phyloP scores from a whole-genome alignment of 1,140 invertebrate genomes.

The Oncopeltus fasciatus region DNA sequence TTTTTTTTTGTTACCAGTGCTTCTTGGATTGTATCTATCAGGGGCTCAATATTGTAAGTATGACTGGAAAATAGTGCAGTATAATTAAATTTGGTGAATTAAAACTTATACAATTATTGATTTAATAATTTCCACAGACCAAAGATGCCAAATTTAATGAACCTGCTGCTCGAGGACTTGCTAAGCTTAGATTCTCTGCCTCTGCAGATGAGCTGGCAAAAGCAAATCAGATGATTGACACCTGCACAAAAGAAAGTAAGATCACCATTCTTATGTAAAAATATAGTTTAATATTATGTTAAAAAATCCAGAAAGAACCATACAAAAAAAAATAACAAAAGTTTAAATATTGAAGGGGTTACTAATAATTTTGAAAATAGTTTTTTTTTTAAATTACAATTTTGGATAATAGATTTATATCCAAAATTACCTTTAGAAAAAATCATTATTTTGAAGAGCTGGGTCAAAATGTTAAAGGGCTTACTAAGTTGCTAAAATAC shows the following conservation, averaged over 20 bases:
- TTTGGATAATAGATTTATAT: no score
- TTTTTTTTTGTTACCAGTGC: conserved; percentile 21
- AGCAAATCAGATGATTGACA: conserved; percentile 24
- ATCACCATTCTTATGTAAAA: not conserved
- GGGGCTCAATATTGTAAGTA: conserved; percentile 22
- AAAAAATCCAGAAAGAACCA: not conserved
- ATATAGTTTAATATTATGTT: not conserved
- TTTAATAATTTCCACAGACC: conserved; percentile 14
- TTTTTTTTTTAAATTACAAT: no score
- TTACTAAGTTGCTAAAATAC: no score
- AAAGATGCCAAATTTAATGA: conserved; percentile 21
- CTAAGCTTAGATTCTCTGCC: conserved; percentile 19
- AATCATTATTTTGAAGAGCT: no score
- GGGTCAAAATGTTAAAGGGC: no score
- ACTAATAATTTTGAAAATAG: no score
- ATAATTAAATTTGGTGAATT: not conserved
- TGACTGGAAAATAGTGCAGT: not conserved
- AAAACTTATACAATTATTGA: not conserved
- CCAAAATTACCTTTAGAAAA: no score
- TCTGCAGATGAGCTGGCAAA: conserved; percentile 23
- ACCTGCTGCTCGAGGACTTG: conserved; percentile 20
- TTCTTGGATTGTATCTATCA: conserved; percentile 25
- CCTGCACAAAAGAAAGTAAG: conserved; percentile 25
- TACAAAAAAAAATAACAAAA: no score
- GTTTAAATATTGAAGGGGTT: no score